These are phyloP conservation scores for Sparidentex hasta DNA, from an alignment of 2,797 vertebrate species.

Conservation along the genomic window DNA sequence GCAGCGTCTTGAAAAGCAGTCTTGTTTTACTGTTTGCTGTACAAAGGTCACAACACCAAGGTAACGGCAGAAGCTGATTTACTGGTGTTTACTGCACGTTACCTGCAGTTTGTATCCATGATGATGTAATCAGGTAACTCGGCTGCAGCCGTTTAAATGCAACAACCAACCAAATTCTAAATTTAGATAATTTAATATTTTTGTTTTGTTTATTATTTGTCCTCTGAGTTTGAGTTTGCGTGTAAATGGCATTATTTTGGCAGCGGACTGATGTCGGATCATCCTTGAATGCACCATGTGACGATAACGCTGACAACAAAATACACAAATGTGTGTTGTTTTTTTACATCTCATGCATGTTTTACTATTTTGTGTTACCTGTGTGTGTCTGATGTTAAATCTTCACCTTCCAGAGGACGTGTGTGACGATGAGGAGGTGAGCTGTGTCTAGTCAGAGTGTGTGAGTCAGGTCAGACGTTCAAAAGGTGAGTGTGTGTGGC, in stretches of 20 bases:
- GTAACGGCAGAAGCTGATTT: neutral
- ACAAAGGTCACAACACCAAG: conserved; percentile 18
- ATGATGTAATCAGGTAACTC: neutral
- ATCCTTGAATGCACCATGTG: conserved; percentile 7
- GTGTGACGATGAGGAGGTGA: conserved; percentile 6
- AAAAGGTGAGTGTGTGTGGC: neutral
- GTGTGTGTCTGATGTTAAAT: neutral
- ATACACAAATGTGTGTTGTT: no score
- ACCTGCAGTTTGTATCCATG: neutral
- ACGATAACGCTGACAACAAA: neutral
- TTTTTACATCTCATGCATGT: neutral
- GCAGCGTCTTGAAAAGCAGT: neutral
- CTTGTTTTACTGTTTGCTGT: conserved; percentile 30
- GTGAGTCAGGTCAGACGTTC: conserved; percentile 38
- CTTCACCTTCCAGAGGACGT: neutral
- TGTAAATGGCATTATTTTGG: no score
- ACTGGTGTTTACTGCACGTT: neutral
- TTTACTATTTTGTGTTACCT: no score
- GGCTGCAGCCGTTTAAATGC: neutral
- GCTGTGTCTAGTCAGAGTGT: conserved; percentile 32
- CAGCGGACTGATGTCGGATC: no score
- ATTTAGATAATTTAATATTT: neutral
- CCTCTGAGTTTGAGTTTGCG: neutral
- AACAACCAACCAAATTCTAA: neutral
- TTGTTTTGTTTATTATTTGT: neutral